Evolutionary conservation across 2,113 vertebrate species (phyloP).

Genomic region (Noturus placidus): DNA sequence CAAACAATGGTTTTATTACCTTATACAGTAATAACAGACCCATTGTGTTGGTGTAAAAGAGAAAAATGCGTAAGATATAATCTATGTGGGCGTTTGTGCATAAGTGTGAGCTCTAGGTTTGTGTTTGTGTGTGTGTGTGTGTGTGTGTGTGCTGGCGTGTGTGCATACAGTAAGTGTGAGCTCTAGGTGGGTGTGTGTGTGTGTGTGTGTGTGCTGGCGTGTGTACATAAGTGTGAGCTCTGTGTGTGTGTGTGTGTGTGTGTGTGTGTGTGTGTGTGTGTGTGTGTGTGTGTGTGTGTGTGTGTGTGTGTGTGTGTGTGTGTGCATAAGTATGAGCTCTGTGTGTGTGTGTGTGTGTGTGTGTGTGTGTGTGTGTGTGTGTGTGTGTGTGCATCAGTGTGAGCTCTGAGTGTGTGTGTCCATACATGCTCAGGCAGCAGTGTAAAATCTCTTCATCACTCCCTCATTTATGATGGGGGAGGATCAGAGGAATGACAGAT

Average conservation of each 20-base stretch:
- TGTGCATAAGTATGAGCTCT: background rate
- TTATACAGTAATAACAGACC: background rate
- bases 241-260: too few relatives aligned
- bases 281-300: too few relatives aligned
- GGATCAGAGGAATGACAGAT: constrained; percentile 15
- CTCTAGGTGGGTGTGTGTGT: background rate
- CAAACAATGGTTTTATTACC: background rate
- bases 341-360: background rate
- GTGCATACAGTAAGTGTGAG: too few relatives aligned
- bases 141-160: background rate
- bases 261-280: too few relatives aligned
- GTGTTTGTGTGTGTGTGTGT: too few relatives aligned
- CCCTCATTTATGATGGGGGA: constrained; percentile 15
- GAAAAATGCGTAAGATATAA: background rate
- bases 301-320: background rate
- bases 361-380: background rate
- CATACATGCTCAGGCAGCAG: background rate
- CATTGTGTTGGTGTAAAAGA: background rate
- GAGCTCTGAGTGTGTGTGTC: background rate
- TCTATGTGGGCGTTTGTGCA: too few relatives aligned
- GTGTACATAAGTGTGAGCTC: too few relatives aligned
- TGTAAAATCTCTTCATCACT: constrained; percentile 22
- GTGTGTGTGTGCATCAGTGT: background rate
- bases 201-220: background rate
- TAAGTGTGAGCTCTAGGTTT: too few relatives aligned